Percentiles rank a stretch among this genome's conserved stretches.
These are phyloP conservation scores for Drosophila prostipennis DNA, from an alignment of 2,888 invertebrate species.

Conservation along the genomic window DNA sequence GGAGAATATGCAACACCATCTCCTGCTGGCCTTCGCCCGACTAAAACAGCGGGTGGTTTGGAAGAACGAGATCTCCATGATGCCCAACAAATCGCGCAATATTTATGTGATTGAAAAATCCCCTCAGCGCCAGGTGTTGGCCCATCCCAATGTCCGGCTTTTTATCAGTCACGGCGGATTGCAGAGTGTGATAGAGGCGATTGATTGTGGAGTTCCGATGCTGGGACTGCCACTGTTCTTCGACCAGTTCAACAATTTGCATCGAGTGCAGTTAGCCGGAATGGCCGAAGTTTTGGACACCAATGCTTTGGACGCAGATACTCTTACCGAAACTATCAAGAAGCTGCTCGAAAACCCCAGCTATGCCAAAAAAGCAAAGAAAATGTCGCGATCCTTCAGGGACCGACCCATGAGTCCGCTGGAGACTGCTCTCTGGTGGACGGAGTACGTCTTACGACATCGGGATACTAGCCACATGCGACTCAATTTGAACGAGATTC, in stretches of 20 bases:
- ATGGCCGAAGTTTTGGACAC: conserved; percentile 67
- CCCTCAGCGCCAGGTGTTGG: conserved; percentile 82
- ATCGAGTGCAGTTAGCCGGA: conserved; percentile 68
- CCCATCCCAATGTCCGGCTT: conserved; percentile 83
- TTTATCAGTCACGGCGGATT: conserved; percentile 84
- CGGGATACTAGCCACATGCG: conserved; percentile 72
- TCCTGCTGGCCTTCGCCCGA: conserved; percentile 49
- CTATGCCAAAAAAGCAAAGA: conserved; percentile 45
- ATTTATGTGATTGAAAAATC: conserved; percentile 74
- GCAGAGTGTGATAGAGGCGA: conserved; percentile 83
- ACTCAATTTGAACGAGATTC: conserved; percentile 61
- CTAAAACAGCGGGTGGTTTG: conserved; percentile 70
- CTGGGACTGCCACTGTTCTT: conserved; percentile 84
- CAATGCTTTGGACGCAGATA: conserved; percentile 44
- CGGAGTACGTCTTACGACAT: conserved; percentile 78
- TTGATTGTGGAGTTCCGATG: conserved; percentile 83
- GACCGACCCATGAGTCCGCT: conserved; percentile 72
- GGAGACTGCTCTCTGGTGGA: conserved; percentile 79
- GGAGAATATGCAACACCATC: conserved; percentile 10
- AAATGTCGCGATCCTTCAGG: conserved; percentile 49
- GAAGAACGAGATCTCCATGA: conserved; percentile 50
- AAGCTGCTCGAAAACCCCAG: conserved; percentile 55
- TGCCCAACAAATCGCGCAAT: conserved; percentile 63
- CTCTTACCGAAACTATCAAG: conserved; percentile 34
- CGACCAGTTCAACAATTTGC: conserved; percentile 85